phyloP scores from a whole-genome alignment of 2,113 vertebrate genomes.

The Anhinga rufa region DNA sequence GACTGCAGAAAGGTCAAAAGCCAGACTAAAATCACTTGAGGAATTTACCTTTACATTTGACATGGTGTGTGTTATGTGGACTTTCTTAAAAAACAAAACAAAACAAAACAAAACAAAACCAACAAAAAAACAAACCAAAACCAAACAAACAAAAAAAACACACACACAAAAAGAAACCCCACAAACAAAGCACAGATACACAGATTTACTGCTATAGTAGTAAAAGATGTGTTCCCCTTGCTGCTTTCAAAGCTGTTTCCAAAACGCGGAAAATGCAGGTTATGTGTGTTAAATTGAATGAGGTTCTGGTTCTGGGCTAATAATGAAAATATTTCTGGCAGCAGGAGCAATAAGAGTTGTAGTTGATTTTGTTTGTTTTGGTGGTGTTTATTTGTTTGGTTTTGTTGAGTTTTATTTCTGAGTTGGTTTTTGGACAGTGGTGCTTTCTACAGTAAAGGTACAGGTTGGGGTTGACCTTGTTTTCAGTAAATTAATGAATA shows the following conservation, averaged over 20 bases:
- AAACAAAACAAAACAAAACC: background rate
- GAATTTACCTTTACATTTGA: slow-evolving; percentile 4
- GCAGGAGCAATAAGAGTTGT: background rate
- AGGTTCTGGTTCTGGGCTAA: background rate
- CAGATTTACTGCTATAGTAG: background rate
- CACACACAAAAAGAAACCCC: too few species aligned
- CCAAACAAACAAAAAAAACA: background rate
- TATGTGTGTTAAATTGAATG: background rate
- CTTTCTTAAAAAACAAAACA: background rate
- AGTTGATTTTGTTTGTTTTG: background rate
- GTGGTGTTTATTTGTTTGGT: too few species aligned
- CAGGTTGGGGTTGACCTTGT: background rate
- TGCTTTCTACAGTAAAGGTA: background rate
- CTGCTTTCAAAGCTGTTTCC: background rate
- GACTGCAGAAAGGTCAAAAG: slow-evolving; percentile 50
- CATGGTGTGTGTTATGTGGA: background rate
- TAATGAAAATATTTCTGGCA: background rate
- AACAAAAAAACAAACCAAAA: background rate
- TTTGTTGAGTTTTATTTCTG: background rate
- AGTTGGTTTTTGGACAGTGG: background rate
- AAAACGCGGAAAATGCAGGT: background rate
- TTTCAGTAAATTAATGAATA: background rate
- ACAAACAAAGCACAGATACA: background rate
- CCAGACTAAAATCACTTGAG: background rate
- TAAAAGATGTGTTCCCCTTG: background rate